Conservation (phyloP, 1,140 invertebrate species). For the Drosophila sp. region DNA sequence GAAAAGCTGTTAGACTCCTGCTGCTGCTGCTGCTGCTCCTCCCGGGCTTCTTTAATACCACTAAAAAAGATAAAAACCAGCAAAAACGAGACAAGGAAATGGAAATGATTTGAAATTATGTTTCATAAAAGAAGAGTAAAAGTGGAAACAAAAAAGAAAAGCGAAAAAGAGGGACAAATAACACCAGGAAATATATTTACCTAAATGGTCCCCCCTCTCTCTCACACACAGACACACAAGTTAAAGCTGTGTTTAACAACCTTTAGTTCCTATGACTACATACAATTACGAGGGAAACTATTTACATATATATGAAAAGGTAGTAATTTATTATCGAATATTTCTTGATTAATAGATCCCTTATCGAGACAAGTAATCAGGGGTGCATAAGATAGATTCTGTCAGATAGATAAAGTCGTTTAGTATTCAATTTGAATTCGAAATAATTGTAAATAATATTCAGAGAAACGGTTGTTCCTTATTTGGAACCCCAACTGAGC, state of each 20-base stretch:
- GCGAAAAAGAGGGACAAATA: neutral
- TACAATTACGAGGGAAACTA: no score
- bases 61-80: neutral
- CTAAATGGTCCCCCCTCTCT: neutral
- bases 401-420: no score
- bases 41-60: constrained; percentile 37
- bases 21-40: constrained; percentile 16
- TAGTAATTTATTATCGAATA: no score
- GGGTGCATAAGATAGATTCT: no score
- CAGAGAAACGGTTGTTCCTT: no score
- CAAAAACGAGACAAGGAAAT: constrained; percentile 5
- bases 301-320: no score
- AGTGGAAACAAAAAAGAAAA: neutral
- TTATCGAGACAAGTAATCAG: neutral
- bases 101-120: constrained; percentile 9
- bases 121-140: constrained; percentile 9
- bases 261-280: neutral
- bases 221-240: neutral
- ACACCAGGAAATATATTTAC: neutral
- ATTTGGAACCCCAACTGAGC: no score
- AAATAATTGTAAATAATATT: no score
- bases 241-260: neutral
- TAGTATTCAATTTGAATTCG: no score
- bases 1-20: constrained; percentile 32
- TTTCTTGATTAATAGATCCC: neutral